Conservation (phyloP, 2,113 vertebrate genomes). For the Bufo bufo region DNA sequence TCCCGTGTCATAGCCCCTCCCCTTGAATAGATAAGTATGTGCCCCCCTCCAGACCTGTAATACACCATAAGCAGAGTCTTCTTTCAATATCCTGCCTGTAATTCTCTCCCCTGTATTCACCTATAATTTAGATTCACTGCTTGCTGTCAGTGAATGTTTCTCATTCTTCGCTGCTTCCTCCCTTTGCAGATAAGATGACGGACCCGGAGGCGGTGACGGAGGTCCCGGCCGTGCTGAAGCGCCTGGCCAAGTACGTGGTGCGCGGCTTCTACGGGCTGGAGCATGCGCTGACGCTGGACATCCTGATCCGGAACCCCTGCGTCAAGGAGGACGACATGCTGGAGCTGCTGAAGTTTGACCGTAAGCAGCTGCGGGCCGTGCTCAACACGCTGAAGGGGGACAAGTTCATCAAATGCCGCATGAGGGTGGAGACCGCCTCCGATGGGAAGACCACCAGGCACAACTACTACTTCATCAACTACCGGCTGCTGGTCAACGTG, state of each 20-base stretch:
- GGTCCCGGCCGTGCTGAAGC: conserved; percentile 91
- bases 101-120: too few species aligned
- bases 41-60: too few species aligned
- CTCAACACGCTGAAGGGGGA: conserved; percentile 96
- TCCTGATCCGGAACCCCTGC: conserved; percentile 94
- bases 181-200: conserved; percentile 76
- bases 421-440: conserved; percentile 93
- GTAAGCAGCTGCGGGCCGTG: conserved; percentile 93
- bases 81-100: too few species aligned
- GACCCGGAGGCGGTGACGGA: conserved; percentile 92
- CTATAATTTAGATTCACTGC: not conserved
- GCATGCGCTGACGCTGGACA: conserved; percentile 93
- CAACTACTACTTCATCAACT: conserved; percentile 99
- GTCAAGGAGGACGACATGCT: conserved; percentile 98
- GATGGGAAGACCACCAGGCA: conserved; percentile 96
- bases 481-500: conserved; percentile 93
- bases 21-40: not conserved
- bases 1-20: not conserved
- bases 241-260: conserved; percentile 95
- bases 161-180: not conserved
- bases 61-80: too few species aligned
- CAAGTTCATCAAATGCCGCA: conserved; percentile 97
- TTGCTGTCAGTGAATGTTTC: not conserved
- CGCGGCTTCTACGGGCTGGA: conserved; percentile 96
- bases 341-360: conserved; percentile 96